Conservation (phyloP, 2,113 vertebrate genomes). For the Syngnathus floridae region DNA sequence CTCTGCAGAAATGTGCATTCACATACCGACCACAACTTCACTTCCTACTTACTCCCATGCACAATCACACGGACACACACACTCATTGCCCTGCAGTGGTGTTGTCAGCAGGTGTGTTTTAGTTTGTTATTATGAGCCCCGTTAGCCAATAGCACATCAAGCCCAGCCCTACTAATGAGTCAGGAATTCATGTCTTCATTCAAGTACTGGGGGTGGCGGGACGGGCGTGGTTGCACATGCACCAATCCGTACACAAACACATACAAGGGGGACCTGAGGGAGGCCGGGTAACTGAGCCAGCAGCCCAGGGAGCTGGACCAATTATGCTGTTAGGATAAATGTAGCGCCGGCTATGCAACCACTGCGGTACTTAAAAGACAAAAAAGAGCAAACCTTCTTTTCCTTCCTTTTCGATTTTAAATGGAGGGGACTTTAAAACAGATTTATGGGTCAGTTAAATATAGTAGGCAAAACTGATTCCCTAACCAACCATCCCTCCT, state of each 20-base stretch:
- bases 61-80: conserved; percentile 12
- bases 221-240: conserved; percentile 30
- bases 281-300: conserved; percentile 74
- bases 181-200: conserved; percentile 69
- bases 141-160: conserved; percentile 36
- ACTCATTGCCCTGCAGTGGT: conserved; percentile 62
- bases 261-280: conserved; percentile 57
- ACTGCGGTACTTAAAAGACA: conserved; percentile 79
- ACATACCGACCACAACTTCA: too few relatives aligned
- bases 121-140: conserved; percentile 66
- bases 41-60: too few relatives aligned
- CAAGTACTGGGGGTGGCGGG: conserved; percentile 50
- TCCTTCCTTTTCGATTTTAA: conserved; percentile 68
- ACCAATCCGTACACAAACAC: conserved; percentile 14
- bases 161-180: conserved; percentile 38
- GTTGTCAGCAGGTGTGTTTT: conserved; percentile 70
- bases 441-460: conserved; percentile 85
- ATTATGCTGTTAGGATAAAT: conserved; percentile 79
- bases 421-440: conserved; percentile 79
- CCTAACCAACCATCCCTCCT: conserved; percentile 63
- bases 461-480: conserved; percentile 78
- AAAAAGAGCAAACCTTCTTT: conserved; percentile 63
- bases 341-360: conserved; percentile 69
- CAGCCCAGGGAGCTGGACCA: conserved; percentile 76
- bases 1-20: too few relatives aligned